Evolutionary conservation across 1,140 invertebrate genomes (phyloP).

Genomic region (Saxidomus purpurata): DNA sequence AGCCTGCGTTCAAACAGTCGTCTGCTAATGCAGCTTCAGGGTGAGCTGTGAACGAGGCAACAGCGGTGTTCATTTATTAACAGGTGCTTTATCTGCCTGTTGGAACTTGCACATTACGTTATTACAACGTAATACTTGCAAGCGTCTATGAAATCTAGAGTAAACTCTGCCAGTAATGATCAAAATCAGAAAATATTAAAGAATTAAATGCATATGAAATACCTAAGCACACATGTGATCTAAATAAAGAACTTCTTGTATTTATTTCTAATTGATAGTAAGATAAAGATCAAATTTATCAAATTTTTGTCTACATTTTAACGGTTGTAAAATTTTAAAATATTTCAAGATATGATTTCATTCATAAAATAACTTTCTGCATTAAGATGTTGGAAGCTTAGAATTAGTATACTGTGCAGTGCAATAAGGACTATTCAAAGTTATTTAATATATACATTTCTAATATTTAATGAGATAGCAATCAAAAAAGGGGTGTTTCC

Average conservation of each 20-base stretch:
- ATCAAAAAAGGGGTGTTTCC: too few relatives aligned
- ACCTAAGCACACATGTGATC: not conserved
- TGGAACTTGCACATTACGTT: not conserved
- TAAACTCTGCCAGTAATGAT: not conserved
- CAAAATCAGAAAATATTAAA: conserved; percentile 8
- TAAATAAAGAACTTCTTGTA: not conserved
- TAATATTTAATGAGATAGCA: too few relatives aligned
- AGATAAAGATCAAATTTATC: not conserved
- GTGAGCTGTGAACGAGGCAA: not conserved
- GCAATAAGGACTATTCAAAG: too few relatives aligned
- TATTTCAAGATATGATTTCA: not conserved
- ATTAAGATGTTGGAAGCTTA: not conserved
- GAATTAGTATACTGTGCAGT: too few relatives aligned
- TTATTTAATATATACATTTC: too few relatives aligned
- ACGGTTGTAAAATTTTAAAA: not conserved
- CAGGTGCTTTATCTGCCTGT: not conserved
- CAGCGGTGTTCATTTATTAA: conserved; percentile 30
- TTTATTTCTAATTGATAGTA: conserved; percentile 9
- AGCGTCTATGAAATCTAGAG: not conserved
- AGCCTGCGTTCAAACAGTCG: conserved; percentile 23
- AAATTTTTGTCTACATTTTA: not conserved
- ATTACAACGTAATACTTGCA: conserved; percentile 20
- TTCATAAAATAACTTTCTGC: not conserved
- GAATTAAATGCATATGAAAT: not conserved
- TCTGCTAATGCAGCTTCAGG: conserved; percentile 15